Conservation (phyloP, 2,797 vertebrate species). For the Gorsachius magnificus region DNA sequence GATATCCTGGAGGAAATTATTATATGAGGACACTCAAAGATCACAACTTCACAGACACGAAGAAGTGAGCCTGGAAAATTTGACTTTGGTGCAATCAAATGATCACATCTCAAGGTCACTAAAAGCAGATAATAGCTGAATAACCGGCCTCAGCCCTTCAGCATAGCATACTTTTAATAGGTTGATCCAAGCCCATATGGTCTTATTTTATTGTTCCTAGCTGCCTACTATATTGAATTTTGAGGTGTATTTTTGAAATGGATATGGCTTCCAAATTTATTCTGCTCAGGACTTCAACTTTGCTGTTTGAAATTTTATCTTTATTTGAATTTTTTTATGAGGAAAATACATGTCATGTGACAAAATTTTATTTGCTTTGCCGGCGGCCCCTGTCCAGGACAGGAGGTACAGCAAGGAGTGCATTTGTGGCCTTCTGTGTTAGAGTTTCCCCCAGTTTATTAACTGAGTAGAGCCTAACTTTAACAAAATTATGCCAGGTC, state of each 20-base stretch:
- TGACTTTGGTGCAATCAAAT: background rate
- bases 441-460: background rate
- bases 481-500: background rate
- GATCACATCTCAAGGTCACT: background rate
- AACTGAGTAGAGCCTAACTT: background rate
- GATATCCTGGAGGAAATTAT: background rate
- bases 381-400: background rate
- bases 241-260: constrained; percentile 49
- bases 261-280: constrained; percentile 23
- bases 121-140: background rate
- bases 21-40: background rate
- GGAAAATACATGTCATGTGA: background rate
- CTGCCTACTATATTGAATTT: constrained; percentile 36
- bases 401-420: background rate
- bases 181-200: constrained; percentile 22
- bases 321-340: background rate
- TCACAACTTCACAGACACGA: background rate
- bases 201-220: constrained; percentile 45
- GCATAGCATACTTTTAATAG: background rate
- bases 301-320: constrained; percentile 40
- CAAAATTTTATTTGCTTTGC: background rate
- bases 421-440: background rate
- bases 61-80: background rate
- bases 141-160: background rate
- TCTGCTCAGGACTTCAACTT: background rate